Evolutionary conservation across 2,888 invertebrate species (phyloP).

Genomic region (Elmis aenea): DNA sequence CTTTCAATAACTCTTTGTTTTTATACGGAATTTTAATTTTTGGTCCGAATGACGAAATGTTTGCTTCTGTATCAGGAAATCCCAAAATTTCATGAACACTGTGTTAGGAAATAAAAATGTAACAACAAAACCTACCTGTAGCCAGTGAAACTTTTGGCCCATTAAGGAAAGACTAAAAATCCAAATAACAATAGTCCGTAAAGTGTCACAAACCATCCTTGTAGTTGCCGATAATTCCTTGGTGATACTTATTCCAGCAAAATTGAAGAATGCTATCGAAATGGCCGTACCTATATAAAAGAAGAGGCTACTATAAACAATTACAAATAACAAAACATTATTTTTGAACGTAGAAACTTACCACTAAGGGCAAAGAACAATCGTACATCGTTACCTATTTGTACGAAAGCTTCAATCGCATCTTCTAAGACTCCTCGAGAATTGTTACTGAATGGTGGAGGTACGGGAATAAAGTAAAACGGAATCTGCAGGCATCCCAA

Average conservation of each 20-base stretch:
- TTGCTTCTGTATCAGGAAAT: too few relatives aligned
- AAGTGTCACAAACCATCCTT: conserved; percentile 82
- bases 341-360: too few relatives aligned
- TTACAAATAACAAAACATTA: too few relatives aligned
- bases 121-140: too few relatives aligned
- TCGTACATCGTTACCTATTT: conserved; percentile 62
- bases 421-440: conserved; percentile 77
- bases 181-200: conserved; percentile 87
- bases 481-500: conserved; percentile 63
- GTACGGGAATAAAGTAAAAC: conserved; percentile 75
- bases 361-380: conserved; percentile 65
- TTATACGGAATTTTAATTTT: too few relatives aligned
- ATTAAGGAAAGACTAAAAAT: conserved; percentile 65
- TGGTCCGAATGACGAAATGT: too few relatives aligned
- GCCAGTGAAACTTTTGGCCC: conserved; percentile 77
- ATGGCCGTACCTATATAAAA: too few relatives aligned
- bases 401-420: conserved; percentile 75
- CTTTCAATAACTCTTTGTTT: too few relatives aligned
- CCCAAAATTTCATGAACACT: too few relatives aligned
- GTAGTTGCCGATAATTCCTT: conserved; percentile 92
- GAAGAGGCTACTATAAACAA: too few relatives aligned
- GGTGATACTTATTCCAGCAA: conserved; percentile 85
- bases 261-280: conserved; percentile 92
- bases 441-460: conserved; percentile 71
- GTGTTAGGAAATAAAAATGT: too few relatives aligned